Percentiles rank a stretch among this genome's conserved stretches.
These are phyloP conservation scores for Leptodactylus fallax DNA, from an alignment of 2,797 vertebrate genomes.

Conservation along the genomic window DNA sequence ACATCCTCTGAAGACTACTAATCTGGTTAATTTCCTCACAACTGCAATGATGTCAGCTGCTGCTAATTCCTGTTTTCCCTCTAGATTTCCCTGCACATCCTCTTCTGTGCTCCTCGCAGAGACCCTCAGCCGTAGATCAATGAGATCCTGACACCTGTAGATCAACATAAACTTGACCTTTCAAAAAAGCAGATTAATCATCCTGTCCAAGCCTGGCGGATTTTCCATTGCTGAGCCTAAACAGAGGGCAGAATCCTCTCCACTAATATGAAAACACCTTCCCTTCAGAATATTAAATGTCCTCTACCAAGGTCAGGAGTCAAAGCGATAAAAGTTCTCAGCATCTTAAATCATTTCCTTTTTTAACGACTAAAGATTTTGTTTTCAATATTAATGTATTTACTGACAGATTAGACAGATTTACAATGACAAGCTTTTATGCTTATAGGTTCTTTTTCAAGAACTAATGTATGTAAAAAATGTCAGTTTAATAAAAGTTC, in stretches of 20 bases:
- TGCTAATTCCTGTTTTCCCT: conserved; percentile 60
- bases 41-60: conserved; percentile 61
- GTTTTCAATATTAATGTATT: neutral
- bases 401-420: neutral
- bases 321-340: conserved; percentile 67
- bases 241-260: conserved; percentile 6
- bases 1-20: conserved; percentile 46
- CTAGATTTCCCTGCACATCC: conserved; percentile 60
- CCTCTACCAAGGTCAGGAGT: conserved; percentile 66
- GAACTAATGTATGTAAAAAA: no score
- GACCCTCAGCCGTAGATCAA: conserved; percentile 69
- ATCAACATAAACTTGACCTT: conserved; percentile 76
- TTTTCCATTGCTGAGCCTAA: neutral
- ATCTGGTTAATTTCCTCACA: conserved; percentile 64
- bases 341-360: conserved; percentile 37
- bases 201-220: conserved; percentile 18
- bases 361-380: conserved; percentile 19
- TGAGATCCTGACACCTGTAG: conserved; percentile 70
- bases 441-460: no score
- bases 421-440: neutral
- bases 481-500: no score
- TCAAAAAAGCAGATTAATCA: conserved; percentile 70
- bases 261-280: conserved; percentile 30
- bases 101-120: conserved; percentile 52
- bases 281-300: conserved; percentile 10